Conservation (phyloP, 2,888 invertebrate species). For the Drosophila sordidula region DNA sequence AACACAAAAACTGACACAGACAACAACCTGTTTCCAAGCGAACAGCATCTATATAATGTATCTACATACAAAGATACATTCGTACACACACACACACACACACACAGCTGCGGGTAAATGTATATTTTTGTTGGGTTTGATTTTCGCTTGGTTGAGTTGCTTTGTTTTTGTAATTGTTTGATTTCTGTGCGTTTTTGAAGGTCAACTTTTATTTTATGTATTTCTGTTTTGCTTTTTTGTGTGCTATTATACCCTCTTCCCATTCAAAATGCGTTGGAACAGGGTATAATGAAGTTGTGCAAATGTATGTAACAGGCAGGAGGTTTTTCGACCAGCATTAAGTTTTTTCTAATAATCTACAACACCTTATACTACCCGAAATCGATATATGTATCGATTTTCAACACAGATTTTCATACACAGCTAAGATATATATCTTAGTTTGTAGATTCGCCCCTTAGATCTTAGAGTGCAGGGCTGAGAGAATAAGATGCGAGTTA, state of each 20-base stretch:
- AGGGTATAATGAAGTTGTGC: background rate
- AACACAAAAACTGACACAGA: conserved; percentile 54
- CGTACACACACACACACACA: conserved; percentile 11
- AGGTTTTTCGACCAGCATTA: too few species aligned
- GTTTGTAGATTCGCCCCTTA: too few species aligned
- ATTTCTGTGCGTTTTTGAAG: conserved; percentile 78
- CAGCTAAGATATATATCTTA: too few species aligned
- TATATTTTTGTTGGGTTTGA: conserved; percentile 41
- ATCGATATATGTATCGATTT: too few species aligned
- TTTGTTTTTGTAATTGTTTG: conserved; percentile 65
- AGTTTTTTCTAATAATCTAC: too few species aligned
- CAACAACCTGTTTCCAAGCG: conserved; percentile 71
- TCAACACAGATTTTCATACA: too few species aligned
- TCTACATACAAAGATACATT: conserved; percentile 23
- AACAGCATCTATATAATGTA: conserved; percentile 50
- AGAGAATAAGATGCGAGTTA: too few species aligned
- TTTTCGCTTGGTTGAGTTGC: conserved; percentile 74
- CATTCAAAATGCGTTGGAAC: background rate
- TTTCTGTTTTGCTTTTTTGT: conserved; percentile 25
- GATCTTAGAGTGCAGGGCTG: too few species aligned
- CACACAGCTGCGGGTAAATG: conserved; percentile 10
- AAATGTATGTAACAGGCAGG: background rate
- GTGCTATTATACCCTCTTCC: conserved; percentile 6
- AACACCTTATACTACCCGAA: too few species aligned
- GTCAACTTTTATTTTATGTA: conserved; percentile 70